Percentiles rank a stretch among this genome's conserved stretches.
phyloP scores from a whole-genome alignment of 2,113 vertebrate species.

The Bubalus kerabau region DNA sequence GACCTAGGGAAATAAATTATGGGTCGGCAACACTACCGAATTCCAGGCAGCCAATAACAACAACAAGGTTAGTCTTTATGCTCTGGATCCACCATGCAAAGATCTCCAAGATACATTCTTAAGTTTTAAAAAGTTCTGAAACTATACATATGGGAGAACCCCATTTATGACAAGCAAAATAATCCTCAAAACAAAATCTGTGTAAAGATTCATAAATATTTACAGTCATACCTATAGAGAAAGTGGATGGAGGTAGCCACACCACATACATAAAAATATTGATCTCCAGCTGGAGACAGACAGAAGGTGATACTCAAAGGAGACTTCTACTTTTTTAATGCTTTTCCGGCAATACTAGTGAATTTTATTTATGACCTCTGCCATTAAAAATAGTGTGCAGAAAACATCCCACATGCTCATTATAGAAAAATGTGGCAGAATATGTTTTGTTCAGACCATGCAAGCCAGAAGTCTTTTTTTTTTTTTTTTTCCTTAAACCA shows the following conservation, averaged over 20 bases:
- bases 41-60: background rate
- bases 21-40: background rate
- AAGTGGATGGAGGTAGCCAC: background rate
- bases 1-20: background rate
- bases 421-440: background rate
- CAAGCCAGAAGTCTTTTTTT: background rate
- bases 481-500: background rate
- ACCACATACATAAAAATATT: background rate
- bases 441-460: background rate
- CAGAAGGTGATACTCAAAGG: background rate
- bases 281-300: background rate
- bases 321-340: background rate
- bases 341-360: background rate
- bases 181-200: background rate
- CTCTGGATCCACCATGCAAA: background rate
- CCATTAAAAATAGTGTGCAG: background rate
- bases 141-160: background rate
- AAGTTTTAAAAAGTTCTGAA: background rate
- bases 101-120: background rate
- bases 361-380: conserved; percentile 9
- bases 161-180: background rate
- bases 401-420: background rate
- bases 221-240: background rate
- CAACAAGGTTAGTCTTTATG: background rate
- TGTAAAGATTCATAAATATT: background rate